Conservation (phyloP, 2,888 invertebrate species). For the Caenorhabditis macrosperma region DNA sequence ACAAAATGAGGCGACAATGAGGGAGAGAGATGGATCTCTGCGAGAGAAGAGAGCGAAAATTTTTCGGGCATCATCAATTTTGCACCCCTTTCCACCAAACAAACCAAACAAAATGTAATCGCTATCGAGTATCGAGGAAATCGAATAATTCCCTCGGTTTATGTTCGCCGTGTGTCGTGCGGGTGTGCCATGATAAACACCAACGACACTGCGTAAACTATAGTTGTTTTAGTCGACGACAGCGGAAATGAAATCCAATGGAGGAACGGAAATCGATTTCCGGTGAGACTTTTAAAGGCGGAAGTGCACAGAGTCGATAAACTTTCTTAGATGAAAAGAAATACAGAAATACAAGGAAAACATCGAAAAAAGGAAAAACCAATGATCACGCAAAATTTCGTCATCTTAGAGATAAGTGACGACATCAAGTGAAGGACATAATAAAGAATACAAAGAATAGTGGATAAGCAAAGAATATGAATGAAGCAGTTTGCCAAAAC, state of each 20-base stretch:
- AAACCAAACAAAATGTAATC: not conserved
- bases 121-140: not conserved
- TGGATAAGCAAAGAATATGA: not conserved
- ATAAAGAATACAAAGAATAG: not conserved
- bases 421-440: not conserved
- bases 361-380: not conserved
- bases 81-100: too few species aligned
- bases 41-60: not conserved
- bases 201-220: not conserved
- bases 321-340: too few species aligned
- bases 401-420: not conserved
- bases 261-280: not conserved
- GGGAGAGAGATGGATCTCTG: not conserved
- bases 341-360: not conserved
- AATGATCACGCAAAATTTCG: not conserved
- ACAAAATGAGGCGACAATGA: not conserved
- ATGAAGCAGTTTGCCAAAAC: not conserved
- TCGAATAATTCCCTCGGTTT: not conserved
- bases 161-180: not conserved
- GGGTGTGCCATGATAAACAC: conserved; percentile 3
- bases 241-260: not conserved
- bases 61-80: not conserved
- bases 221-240: not conserved
- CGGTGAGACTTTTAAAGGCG: too few species aligned
- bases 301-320: too few species aligned